phyloP scores from a whole-genome alignment of 2,888 invertebrate species.

The Drosophila limbata region DNA sequence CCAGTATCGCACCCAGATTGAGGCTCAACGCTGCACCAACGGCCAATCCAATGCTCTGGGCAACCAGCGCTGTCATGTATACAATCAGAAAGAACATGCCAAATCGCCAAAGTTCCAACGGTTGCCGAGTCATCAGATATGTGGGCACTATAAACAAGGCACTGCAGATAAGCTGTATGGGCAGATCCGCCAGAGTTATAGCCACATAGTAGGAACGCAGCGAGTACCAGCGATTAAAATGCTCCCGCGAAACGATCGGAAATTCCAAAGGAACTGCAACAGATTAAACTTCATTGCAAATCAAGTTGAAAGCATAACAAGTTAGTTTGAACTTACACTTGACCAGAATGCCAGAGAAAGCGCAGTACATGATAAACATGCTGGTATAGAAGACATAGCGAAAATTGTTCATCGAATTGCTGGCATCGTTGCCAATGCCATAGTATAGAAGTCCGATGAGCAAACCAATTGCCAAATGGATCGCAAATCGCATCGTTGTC shows the following conservation, averaged over 20 bases:
- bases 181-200: slow-evolving; percentile 92
- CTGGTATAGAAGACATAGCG: slow-evolving; percentile 96
- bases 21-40: slow-evolving; percentile 93
- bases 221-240: slow-evolving; percentile 96
- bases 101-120: slow-evolving; percentile 91
- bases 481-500: slow-evolving; percentile 91
- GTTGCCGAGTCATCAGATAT: slow-evolving; percentile 95
- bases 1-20: slow-evolving; percentile 95
- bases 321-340: slow-evolving; percentile 91
- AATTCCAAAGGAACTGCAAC: slow-evolving; percentile 92
- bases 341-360: slow-evolving; percentile 95
- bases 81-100: slow-evolving; percentile 90
- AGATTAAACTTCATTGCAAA: background rate
- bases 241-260: slow-evolving; percentile 92
- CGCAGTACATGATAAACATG: slow-evolving; percentile 97
- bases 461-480: slow-evolving; percentile 92
- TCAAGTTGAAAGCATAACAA: too few relatives aligned
- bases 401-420: slow-evolving; percentile 93
- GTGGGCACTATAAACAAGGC: slow-evolving; percentile 91
- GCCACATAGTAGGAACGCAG: slow-evolving; percentile 93
- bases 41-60: slow-evolving; percentile 94
- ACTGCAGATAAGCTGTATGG: slow-evolving; percentile 92
- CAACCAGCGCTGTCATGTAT: slow-evolving; percentile 92
- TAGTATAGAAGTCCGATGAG: slow-evolving; percentile 93
- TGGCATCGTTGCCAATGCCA: slow-evolving; percentile 94